Evolutionary conservation across 2,113 vertebrate species (phyloP), one percentile per base, ranked within the genome.

Genomic region (Pao palembangensis): DNA sequence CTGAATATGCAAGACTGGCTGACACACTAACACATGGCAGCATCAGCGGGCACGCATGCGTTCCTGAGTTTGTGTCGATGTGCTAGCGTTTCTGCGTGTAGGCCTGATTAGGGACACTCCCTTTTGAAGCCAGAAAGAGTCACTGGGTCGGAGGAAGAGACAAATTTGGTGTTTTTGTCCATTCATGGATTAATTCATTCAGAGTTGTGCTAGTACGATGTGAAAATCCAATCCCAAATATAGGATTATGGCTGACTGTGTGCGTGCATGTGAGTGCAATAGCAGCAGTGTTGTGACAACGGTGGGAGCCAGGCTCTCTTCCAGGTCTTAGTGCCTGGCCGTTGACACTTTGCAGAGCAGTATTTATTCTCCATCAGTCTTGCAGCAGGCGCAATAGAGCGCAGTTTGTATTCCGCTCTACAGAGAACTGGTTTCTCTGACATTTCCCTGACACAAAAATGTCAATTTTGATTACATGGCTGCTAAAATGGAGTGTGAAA

Each of bases 11-110:
- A 75, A 69, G 73, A 67, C 72, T 79, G 64, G 59, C 71, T 79
- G 75, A 82, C 71, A 82, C 73, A 84, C 70, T 73, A 76, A 80
- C 60, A 58, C 79, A 80, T 77, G 81, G 79, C 79, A 76, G 76
- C 57, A 62, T 48, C 49, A 53, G 62, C 52, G 73, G 57, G 52
- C 43, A 51, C 1, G 43, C 19, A 6, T 42, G 8, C 52, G 48
- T 58, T 50, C 46, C 4, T 56, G 14, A 54, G 47, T 50, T 6
- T 43, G 20, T 34, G 10, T 44, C 41, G 19, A 11, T 71, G 50
- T 64, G 16, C 25, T 14, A 42, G 17, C 43, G 6, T 51, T 19
- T 58, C 46, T 41, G 8, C 50, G 49, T 59, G 28, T 48, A 71
- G 57, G 79, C 59, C 78, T 67, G 64, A 79, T 73, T 69, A 68